phyloP scores from a whole-genome alignment of 1,140 invertebrate genomes.

The Vanessa atalanta region DNA sequence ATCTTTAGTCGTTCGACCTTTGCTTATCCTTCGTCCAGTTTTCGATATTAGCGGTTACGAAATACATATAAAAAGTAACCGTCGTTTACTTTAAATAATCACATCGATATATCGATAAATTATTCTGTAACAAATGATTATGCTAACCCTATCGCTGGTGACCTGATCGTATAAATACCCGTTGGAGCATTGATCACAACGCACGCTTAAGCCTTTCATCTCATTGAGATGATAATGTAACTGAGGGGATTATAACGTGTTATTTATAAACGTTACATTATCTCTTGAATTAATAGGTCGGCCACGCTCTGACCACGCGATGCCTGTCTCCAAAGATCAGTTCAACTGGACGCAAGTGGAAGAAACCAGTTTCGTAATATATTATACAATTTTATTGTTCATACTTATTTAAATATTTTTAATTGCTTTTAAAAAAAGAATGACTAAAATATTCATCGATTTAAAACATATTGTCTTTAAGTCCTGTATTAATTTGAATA shows the following conservation, averaged over 20 bases:
- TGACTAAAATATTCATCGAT: no score
- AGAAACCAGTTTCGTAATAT: constrained; percentile 28
- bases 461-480: no score
- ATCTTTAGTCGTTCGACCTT: constrained; percentile 59
- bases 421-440: neutral
- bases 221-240: constrained; percentile 44
- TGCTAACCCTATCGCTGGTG: constrained; percentile 1
- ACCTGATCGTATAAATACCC: neutral
- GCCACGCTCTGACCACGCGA: constrained; percentile 24
- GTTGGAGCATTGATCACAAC: neutral
- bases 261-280: constrained; percentile 10
- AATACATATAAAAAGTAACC: neutral
- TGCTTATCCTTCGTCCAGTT: neutral
- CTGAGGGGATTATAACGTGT: constrained; percentile 24
- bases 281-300: constrained; percentile 3
- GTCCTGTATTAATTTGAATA: no score
- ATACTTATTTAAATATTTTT: neutral
- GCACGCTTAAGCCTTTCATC: constrained; percentile 20
- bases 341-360: constrained; percentile 25
- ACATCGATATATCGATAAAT: neutral
- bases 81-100: neutral
- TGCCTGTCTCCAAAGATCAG: constrained; percentile 9
- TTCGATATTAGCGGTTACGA: neutral
- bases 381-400: constrained; percentile 1
- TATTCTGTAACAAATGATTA: neutral